phyloP scores from a whole-genome alignment of 1,140 invertebrate species.

The Drosophila bocqueti region DNA sequence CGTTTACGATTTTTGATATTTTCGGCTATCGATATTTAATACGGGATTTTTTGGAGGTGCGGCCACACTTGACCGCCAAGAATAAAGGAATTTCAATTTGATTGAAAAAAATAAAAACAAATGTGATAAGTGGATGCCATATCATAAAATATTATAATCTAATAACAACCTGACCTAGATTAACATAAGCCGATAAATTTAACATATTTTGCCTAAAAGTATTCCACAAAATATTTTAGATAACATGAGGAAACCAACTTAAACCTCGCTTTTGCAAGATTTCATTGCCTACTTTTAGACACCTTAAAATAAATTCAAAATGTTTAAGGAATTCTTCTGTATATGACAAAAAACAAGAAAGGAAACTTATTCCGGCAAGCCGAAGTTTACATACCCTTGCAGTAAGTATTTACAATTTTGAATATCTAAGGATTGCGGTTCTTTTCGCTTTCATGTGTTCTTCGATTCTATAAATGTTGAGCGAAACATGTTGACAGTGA shows the following conservation, averaged over 20 bases:
- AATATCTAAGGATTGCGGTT: too few species aligned
- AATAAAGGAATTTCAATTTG: neutral
- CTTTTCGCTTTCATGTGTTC: too few species aligned
- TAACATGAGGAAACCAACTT: too few species aligned
- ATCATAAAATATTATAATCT: neutral
- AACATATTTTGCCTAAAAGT: neutral
- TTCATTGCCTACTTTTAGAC: neutral
- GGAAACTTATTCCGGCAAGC: too few species aligned
- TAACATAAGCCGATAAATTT: neutral
- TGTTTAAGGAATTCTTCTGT: too few species aligned
- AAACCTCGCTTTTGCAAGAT: neutral
- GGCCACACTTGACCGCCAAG: conserved; percentile 3
- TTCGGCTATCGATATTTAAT: neutral
- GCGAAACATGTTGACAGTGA: too few species aligned
- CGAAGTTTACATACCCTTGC: too few species aligned
- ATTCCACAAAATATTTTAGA: neutral
- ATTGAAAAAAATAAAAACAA: neutral
- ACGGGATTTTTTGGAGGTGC: neutral
- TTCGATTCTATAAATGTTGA: too few species aligned
- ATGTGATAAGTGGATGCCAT: neutral
- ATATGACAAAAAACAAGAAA: too few species aligned
- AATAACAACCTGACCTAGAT: too few species aligned
- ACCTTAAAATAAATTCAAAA: neutral
- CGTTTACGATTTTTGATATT: neutral
- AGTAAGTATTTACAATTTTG: too few species aligned